These are phyloP conservation scores for Agonopterix subpropinquella DNA, from an alignment of 2,888 invertebrate species.

Conservation along the genomic window DNA sequence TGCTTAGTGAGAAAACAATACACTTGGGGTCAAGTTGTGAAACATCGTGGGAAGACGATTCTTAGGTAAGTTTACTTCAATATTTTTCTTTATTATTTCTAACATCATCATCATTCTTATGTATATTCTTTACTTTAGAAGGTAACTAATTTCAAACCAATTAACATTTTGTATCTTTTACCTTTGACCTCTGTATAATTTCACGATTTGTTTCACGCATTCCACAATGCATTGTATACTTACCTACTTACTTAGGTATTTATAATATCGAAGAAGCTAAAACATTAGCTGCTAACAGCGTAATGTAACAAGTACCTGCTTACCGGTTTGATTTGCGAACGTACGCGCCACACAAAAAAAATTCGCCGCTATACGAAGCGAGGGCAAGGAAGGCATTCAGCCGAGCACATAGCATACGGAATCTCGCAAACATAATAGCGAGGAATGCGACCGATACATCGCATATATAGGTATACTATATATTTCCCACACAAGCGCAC, in stretches of 20 bases:
- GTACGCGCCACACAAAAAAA: slow-evolving; percentile 44
- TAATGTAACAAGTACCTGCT: slow-evolving; percentile 18
- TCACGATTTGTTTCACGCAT: too few species aligned
- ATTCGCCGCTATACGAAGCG: slow-evolving; percentile 58
- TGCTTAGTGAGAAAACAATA: slow-evolving; percentile 30
- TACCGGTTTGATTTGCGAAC: slow-evolving; percentile 67
- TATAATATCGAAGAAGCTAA: too few species aligned
- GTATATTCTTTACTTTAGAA: background rate
- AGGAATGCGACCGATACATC: slow-evolving; percentile 53
- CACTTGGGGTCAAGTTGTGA: slow-evolving; percentile 34
- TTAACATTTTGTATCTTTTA: background rate
- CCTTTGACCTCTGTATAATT: background rate
- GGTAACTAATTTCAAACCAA: background rate
- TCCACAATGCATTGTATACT: too few species aligned
- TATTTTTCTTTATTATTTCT: slow-evolving; percentile 14
- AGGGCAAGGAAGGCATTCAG: slow-evolving; percentile 29
- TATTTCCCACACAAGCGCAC: slow-evolving; percentile 37
- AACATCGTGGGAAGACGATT: slow-evolving; percentile 49
- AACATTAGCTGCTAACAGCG: background rate
- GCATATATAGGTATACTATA: slow-evolving; percentile 20
- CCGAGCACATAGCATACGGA: slow-evolving; percentile 41
- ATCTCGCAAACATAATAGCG: slow-evolving; percentile 63
- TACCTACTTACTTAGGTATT: too few species aligned
- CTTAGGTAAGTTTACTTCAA: slow-evolving; percentile 35
- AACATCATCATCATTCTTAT: too few species aligned